Percentiles rank a stretch among this genome's conserved stretches.
Conservation (phyloP, 2,797 vertebrate genomes). For the Falco peregrinus region DNA sequence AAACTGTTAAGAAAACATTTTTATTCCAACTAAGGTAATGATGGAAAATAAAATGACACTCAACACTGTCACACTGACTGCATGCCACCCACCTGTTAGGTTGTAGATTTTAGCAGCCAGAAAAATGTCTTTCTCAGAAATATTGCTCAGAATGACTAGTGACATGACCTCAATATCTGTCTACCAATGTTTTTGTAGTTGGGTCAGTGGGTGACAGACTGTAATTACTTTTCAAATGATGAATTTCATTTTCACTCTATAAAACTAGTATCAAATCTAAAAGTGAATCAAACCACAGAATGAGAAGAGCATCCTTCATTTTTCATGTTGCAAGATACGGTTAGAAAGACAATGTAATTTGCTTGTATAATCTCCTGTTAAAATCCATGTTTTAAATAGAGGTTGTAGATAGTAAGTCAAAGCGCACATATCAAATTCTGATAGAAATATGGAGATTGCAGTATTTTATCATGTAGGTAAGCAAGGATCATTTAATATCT, state of each 20-base stretch:
- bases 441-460: not conserved
- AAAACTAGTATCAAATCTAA: not conserved
- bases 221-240: not conserved
- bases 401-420: not conserved
- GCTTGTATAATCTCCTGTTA: not conserved
- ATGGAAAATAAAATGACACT: constrained; percentile 58
- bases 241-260: not conserved
- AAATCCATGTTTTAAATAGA: not conserved
- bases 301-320: not conserved
- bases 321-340: not conserved
- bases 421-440: not conserved
- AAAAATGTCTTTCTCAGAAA: constrained; percentile 46
- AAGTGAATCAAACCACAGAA: not conserved
- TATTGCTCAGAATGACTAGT: not conserved
- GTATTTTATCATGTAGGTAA: not conserved
- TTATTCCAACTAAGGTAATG: constrained; percentile 56
- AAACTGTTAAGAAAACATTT: constrained; percentile 66
- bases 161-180: constrained; percentile 19
- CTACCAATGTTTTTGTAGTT: not conserved
- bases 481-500: constrained; percentile 2
- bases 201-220: not conserved
- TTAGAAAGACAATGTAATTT: not conserved
- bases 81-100: not conserved
- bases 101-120: not conserved
- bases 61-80: not conserved